A percentile compares a stretch with the other conserved stretches of the same genome.
phyloP scores from a whole-genome alignment of 2,113 vertebrate genomes.

The Epinephelus cyanopodus region DNA sequence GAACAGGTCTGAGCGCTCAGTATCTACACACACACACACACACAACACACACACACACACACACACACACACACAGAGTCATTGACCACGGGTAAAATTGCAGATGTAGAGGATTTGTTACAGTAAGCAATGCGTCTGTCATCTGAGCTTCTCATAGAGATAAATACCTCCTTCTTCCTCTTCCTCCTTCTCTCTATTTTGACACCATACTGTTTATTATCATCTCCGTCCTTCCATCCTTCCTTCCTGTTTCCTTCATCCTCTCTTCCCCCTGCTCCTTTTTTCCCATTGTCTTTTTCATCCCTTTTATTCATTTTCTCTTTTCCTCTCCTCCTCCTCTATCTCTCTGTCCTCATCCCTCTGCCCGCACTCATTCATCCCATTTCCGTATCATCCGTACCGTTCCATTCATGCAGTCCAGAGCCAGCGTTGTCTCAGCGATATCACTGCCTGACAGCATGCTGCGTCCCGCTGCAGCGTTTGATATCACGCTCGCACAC shows the following conservation, averaged over 20 bases:
- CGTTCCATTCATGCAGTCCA: slow-evolving; percentile 23
- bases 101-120: slow-evolving; percentile 36
- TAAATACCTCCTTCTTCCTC: not conserved
- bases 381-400: slow-evolving; percentile 3
- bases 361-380: slow-evolving; percentile 1
- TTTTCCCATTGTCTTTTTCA: too few relatives aligned
- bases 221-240: not conserved
- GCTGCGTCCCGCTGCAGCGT: slow-evolving; percentile 9
- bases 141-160: slow-evolving; percentile 20
- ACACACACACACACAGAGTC: slow-evolving; percentile 14
- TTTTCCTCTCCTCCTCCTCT: not conserved
- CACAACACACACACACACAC: slow-evolving; percentile 33
- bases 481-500: not conserved
- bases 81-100: slow-evolving; percentile 18
- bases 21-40: not conserved
- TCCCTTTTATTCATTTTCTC: not conserved
- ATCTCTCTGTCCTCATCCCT: not conserved
- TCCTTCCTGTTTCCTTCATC: not conserved
- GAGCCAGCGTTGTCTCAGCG: not conserved
- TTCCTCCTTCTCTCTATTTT: not conserved
- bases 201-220: not conserved
- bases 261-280: not conserved
- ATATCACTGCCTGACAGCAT: slow-evolving; percentile 23
- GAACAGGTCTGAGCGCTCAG: slow-evolving; percentile 3
- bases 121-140: slow-evolving; percentile 21